Conservation (phyloP, 1,140 invertebrate genomes). For the Leptinotarsa defecta region DNA sequence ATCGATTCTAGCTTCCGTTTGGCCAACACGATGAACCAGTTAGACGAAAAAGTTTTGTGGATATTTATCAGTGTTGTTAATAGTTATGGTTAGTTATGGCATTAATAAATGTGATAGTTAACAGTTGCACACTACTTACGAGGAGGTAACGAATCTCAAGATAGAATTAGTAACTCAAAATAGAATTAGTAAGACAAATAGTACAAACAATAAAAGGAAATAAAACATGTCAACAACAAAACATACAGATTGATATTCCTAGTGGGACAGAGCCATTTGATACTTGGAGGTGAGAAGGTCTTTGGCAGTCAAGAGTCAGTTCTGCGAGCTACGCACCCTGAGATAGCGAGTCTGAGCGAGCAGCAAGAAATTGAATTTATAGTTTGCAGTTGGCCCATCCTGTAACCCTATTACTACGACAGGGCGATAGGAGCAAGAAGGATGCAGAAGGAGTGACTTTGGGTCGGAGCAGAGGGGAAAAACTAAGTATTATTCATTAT, state of each 20-base stretch:
- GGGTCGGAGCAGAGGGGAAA: background rate
- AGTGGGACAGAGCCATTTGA: slow-evolving; percentile 59
- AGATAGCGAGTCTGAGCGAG: slow-evolving; percentile 46
- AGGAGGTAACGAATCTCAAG: slow-evolving; percentile 54
- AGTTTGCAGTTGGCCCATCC: slow-evolving; percentile 33
- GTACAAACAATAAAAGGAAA: slow-evolving; percentile 51
- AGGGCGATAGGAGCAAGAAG: slow-evolving; percentile 14
- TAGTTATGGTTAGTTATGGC: slow-evolving; percentile 5
- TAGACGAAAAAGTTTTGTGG: background rate
- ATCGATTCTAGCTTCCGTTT: background rate
- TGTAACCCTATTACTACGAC: slow-evolving; percentile 29
- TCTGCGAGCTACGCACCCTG: slow-evolving; percentile 42
- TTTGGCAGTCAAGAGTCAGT: slow-evolving; percentile 50
- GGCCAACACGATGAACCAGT: slow-evolving; percentile 1
- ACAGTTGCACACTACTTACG: slow-evolving; percentile 43
- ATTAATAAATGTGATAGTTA: slow-evolving; percentile 9
- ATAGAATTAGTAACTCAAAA: slow-evolving; percentile 44
- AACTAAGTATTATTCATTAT: slow-evolving; percentile 12
- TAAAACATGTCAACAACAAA: slow-evolving; percentile 52
- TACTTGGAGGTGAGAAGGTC: slow-evolving; percentile 60
- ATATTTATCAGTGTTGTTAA: background rate
- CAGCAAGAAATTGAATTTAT: slow-evolving; percentile 41
- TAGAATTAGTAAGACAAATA: slow-evolving; percentile 46
- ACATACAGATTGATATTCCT: slow-evolving; percentile 49
- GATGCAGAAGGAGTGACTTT: background rate